Evolutionary conservation across 1,140 invertebrate genomes (phyloP).

Genomic region (Drosophila erecta): DNA sequence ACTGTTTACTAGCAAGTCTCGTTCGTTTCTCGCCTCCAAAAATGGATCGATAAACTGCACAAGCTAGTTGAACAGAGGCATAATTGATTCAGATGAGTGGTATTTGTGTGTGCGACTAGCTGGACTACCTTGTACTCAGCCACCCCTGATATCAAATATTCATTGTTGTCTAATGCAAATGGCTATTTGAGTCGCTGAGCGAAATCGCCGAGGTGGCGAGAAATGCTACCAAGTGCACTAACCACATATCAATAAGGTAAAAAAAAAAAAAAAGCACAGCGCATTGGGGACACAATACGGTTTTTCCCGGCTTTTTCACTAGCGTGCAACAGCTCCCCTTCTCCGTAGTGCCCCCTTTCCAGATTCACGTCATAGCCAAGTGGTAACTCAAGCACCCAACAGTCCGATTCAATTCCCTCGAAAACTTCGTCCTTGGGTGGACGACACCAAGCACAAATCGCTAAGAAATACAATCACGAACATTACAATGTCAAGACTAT

Average conservation of each 20-base stretch:
- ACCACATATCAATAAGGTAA: slow-evolving; percentile 5
- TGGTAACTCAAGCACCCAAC: slow-evolving; percentile 6
- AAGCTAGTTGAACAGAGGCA: slow-evolving; percentile 4
- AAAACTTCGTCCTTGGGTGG: slow-evolving; percentile 16
- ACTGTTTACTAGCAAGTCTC: background rate
- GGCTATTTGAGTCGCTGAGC: slow-evolving; percentile 20
- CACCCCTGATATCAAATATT: slow-evolving; percentile 27
- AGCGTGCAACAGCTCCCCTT: slow-evolving; percentile 20
- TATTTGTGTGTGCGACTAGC: background rate
- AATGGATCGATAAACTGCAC: slow-evolving; percentile 42
- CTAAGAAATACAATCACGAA: background rate
- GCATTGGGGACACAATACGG: slow-evolving; percentile 15
- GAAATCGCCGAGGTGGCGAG: slow-evolving; percentile 1
- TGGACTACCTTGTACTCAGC: background rate
- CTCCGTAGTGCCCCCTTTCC: background rate
- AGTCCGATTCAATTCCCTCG: background rate
- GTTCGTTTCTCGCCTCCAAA: background rate
- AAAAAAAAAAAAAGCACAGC: background rate
- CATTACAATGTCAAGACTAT: background rate
- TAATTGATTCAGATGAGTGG: slow-evolving; percentile 12
- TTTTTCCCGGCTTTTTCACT: slow-evolving; percentile 29
- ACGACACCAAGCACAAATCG: background rate
- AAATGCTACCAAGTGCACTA: slow-evolving; percentile 21
- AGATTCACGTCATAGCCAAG: background rate
- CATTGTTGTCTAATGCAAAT: slow-evolving; percentile 31